Base-by-base conservation (phyloP, 2,888 invertebrate genomes). In the Enoplolaimus lenunculus region DNA sequence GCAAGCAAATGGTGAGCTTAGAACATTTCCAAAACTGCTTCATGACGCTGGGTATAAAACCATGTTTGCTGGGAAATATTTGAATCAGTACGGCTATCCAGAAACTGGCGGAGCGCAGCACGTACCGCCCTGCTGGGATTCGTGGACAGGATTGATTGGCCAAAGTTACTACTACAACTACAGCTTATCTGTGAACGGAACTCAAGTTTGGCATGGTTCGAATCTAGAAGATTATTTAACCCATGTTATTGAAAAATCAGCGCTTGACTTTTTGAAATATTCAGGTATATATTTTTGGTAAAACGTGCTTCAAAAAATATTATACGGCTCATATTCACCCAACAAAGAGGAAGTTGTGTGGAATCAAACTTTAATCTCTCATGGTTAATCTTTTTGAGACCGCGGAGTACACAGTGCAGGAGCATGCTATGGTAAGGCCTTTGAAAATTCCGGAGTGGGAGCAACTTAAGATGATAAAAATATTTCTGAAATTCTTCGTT, bases 151-250 rank as follows among this genome's bases (percentile, higher is more conserved):
- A 0, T 84, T 94, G 59, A 87, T 90, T 73, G 93, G 93, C 34
- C 94, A 94, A 82, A 93, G 93, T 0, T 87, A 85, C n/a, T 94
- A 93, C 82, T 94, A 93, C 81, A 87, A 92, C 82, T 94, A 91
- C 79, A 87, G 88, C 0, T 81, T 93, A 65, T 90, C 90, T 0
- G 86, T 90, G 74, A 90, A 93, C 80, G 90, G 90, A 0, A 86
- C 86, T 0, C 84, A 85, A 13, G 86, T 86, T 35, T 78, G 81
- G 66, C 87, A 87, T 76, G 87, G 86, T n/a, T n/a, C 31, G 7
- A 34, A 66, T 34, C 26, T 66, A 21, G 80, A 85, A 29, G 69
- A 57, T 65, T 59, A 69, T 29, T 30, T 67, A 21, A 21, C 66
- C 3, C 28, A 30, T 29, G 62, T 69, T 33, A 30, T 30, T 31